phyloP scores from a whole-genome alignment of 2,113 vertebrate species.

The Bubo scandiacus region DNA sequence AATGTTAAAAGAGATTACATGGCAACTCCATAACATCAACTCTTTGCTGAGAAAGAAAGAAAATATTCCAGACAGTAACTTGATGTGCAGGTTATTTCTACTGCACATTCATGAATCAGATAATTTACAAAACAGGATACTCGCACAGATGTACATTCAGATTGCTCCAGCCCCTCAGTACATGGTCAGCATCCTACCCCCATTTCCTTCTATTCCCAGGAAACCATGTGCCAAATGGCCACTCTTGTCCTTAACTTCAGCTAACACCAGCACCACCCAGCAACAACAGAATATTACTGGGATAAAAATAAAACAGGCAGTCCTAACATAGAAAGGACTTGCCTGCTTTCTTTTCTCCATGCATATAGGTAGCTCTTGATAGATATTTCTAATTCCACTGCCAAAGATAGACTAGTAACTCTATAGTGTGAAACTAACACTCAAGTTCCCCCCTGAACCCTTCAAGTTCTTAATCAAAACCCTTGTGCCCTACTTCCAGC shows the following conservation, averaged over 20 bases:
- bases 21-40: neutral
- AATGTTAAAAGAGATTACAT: neutral
- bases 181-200: conserved; percentile 7
- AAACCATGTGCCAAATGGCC: conserved; percentile 25
- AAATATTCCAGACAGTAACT: neutral
- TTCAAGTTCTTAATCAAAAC: neutral
- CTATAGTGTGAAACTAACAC: neutral
- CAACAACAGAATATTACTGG: conserved; percentile 40
- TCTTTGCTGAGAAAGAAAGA: neutral
- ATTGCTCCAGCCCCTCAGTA: neutral
- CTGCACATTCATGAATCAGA: neutral
- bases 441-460: neutral
- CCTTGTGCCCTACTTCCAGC: neutral
- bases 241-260: conserved; percentile 16
- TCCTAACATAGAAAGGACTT: conserved; percentile 9
- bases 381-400: conserved; percentile 32
- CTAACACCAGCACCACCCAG: conserved; percentile 40
- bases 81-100: neutral
- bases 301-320: conserved; percentile 55
- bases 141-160: neutral
- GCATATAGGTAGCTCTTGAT: neutral
- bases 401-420: conserved; percentile 39
- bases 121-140: conserved; percentile 21
- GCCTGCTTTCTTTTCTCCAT: conserved; percentile 24
- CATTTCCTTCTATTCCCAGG: conserved; percentile 49